phyloP scores from a whole-genome alignment of 2,113 vertebrate genomes.

The Chaetorhynchus papuensis region DNA sequence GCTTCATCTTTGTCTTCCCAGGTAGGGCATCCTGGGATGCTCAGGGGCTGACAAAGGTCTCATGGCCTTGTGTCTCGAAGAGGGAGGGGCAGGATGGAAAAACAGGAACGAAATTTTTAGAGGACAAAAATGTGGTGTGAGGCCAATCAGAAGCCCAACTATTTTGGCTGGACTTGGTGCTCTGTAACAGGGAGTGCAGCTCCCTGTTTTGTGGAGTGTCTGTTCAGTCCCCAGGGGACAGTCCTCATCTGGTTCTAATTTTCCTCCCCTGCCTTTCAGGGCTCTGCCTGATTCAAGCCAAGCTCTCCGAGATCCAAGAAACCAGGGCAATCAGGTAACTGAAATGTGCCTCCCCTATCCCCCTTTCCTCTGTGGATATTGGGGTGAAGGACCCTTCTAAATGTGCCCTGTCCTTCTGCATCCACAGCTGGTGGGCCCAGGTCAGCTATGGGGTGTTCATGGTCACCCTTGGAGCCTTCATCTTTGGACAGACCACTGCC shows the following conservation, averaged over 20 bases:
- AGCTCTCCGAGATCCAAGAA: slow-evolving; percentile 89
- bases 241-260: not conserved
- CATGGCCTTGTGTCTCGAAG: not conserved
- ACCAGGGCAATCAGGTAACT: slow-evolving; percentile 81
- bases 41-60: not conserved
- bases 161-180: not conserved
- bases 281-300: slow-evolving; percentile 90
- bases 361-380: not conserved
- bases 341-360: not conserved
- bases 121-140: not conserved
- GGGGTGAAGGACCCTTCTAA: not conserved
- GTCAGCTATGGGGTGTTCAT: slow-evolving; percentile 81
- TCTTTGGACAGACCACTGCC: slow-evolving; percentile 86
- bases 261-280: slow-evolving; percentile 65
- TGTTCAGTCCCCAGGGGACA: not conserved
- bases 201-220: not conserved
- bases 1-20: slow-evolving; percentile 96
- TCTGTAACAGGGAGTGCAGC: not conserved
- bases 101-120: not conserved
- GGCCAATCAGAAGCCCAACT: not conserved
- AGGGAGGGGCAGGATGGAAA: not conserved
- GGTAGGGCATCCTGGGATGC: slow-evolving; percentile 60
- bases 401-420: not conserved
- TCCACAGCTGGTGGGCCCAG: slow-evolving; percentile 85
- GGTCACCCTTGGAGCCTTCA: slow-evolving; percentile 83